phyloP scores from a whole-genome alignment of 2,888 invertebrate genomes.

The Apamea sordens region DNA sequence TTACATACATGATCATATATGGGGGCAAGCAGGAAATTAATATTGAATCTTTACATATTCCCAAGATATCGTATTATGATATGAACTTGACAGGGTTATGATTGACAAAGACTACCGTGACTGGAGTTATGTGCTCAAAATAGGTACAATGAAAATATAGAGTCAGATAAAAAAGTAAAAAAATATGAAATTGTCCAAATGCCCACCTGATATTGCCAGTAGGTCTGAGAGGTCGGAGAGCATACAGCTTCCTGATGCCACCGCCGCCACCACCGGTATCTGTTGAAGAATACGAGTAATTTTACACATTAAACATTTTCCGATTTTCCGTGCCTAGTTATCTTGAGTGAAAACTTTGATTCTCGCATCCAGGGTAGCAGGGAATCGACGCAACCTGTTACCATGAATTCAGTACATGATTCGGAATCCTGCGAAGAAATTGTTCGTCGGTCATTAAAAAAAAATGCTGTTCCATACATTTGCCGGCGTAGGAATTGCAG shows the following conservation, averaged over 20 bases:
- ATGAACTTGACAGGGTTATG: not conserved
- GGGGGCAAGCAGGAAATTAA: not conserved
- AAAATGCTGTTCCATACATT: too few species aligned
- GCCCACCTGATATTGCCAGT: slow-evolving; percentile 86
- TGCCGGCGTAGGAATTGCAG: too few species aligned
- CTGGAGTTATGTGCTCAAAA: not conserved
- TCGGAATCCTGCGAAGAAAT: too few species aligned
- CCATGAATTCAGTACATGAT: too few species aligned
- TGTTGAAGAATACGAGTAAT: slow-evolving; percentile 31
- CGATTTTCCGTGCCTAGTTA: not conserved
- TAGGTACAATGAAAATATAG: not conserved
- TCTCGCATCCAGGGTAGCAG: too few species aligned
- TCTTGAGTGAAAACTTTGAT: not conserved
- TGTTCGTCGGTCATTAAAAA: too few species aligned
- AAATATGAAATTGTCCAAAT: slow-evolving; percentile 3
- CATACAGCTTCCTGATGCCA: slow-evolving; percentile 81
- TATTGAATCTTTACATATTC: not conserved
- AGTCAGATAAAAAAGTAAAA: not conserved
- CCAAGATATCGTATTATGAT: not conserved
- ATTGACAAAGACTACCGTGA: not conserved
- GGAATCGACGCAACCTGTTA: too few species aligned
- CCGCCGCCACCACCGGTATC: slow-evolving; percentile 79
- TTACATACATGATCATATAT: not conserved
- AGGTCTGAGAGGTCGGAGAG: slow-evolving; percentile 84
- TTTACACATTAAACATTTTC: not conserved